These are phyloP conservation scores for Xylophagus ater DNA, from an alignment of 2,888 invertebrate genomes.

Conservation along the genomic window DNA sequence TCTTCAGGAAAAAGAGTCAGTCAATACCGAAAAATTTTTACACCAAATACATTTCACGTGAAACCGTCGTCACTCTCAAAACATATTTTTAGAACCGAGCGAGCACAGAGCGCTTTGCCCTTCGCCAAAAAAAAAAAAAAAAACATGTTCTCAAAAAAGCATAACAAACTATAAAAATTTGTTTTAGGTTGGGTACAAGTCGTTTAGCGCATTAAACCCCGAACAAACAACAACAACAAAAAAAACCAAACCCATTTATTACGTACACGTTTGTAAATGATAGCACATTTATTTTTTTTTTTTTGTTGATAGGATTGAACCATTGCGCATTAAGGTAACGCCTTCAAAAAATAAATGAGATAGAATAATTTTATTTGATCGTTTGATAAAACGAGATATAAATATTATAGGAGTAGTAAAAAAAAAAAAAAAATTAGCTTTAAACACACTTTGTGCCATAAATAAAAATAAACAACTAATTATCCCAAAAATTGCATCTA, in stretches of 20 bases:
- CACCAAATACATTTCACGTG: too few species aligned
- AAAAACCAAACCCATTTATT: slow-evolving; percentile 41
- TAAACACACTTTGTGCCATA: too few species aligned
- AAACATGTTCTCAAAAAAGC: slow-evolving; percentile 9
- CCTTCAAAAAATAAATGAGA: slow-evolving; percentile 17
- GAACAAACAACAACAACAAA: too few species aligned
- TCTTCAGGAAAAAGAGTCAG: slow-evolving; percentile 27
- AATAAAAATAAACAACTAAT: too few species aligned
- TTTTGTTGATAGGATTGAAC: slow-evolving; percentile 8
- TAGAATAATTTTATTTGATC: too few species aligned
- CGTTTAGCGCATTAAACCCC: too few species aligned
- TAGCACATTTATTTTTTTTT: background rate
- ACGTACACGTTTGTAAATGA: slow-evolving; percentile 23
- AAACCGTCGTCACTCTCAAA: too few species aligned
- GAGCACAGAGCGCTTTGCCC: background rate
- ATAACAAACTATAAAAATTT: too few species aligned
- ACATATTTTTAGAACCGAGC: background rate
- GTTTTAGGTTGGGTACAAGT: too few species aligned
- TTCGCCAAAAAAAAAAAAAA: slow-evolving; percentile 13
- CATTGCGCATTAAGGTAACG: slow-evolving; percentile 22
- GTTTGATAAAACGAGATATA: background rate
- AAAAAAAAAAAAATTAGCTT: too few species aligned
- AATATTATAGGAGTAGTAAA: background rate
- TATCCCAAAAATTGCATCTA: too few species aligned
- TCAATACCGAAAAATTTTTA: too few species aligned